Base-by-base conservation (phyloP, 2,888 invertebrate genomes). In the Clitarchus hookeri region DNA sequence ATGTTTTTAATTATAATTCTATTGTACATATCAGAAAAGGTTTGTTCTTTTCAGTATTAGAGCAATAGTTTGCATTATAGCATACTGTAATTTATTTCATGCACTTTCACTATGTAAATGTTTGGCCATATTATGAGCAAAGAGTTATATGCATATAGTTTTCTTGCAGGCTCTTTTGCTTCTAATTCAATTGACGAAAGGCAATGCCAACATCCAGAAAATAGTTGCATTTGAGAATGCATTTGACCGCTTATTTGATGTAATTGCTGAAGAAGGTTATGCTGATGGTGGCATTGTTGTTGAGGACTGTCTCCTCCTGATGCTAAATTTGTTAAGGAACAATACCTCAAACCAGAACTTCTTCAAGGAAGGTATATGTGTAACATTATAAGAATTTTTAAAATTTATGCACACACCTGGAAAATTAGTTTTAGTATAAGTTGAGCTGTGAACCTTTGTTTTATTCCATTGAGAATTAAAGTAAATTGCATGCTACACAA, bases 171-270 rank as follows among this genome's bases (percentile, higher is more conserved):
- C 98, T 0, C 92, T 99, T 16, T 92, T 99, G 9, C 92, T 99
- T 84, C 93, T 99, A 0, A 97, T 97, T 88, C 97, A 98, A 90
- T 92, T 99, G 89, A 99, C 99, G 0, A 96, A 96, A 93, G 96
- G 96, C 23, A 99, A 99, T 92, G 97, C 98, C 0, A 99, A 98
- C 91, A 98, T 99, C 89, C 99, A 99, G 91, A 99, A 99, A 92
- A 99, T 99, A 90, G 98, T 99, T 0, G 99, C 99, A 0, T 99
- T 99, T 91, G 99, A 99, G 91, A 99, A 99, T 92, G 98, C 98
- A 0, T 99, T 99, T 91, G 99, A 99, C 91, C 94, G 97, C 88
- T 93, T 99, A 48, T 96, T 99, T 89, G 98, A 98, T 91, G 98
- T 99, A 16, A 96, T 99, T 19, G 94, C 93, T 3, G 96, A 96